These are phyloP conservation scores for Drosophila lacteicornis DNA, from an alignment of 1,140 invertebrate species.

Conservation along the genomic window DNA sequence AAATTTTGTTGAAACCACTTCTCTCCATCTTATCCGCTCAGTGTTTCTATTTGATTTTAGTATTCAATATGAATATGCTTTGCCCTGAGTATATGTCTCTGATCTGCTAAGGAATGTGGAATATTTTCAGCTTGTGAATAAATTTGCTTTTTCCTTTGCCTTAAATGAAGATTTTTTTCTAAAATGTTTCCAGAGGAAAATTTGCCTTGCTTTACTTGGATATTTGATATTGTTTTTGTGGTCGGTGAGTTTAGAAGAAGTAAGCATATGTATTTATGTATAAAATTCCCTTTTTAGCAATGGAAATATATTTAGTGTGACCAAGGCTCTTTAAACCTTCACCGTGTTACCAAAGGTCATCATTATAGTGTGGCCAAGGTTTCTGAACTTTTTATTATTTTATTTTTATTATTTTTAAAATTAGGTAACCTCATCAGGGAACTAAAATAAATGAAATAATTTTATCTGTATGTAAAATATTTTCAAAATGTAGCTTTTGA, in stretches of 20 bases:
- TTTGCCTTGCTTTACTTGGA: background rate
- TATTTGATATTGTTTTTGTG: conserved; percentile 22
- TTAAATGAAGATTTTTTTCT: background rate
- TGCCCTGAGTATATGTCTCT: conserved; percentile 4
- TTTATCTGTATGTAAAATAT: too few relatives aligned
- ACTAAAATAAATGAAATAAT: too few relatives aligned
- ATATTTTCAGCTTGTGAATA: conserved; percentile 6
- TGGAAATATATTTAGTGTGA: background rate
- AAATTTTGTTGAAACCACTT: conserved; percentile 65
- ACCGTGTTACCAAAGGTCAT: background rate
- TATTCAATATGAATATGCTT: conserved; percentile 44
- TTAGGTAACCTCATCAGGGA: too few relatives aligned
- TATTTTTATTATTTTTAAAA: too few relatives aligned
- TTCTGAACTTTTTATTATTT: background rate
- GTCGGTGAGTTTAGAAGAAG: background rate
- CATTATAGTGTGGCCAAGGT: background rate
- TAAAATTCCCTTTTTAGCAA: background rate
- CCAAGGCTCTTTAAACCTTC: too few relatives aligned
- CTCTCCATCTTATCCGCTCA: conserved; percentile 23
- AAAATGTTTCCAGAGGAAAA: conserved; percentile 9
- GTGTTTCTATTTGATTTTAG: conserved; percentile 29
- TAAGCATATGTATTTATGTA: background rate
- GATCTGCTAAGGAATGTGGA: background rate
- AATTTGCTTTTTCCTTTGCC: background rate
- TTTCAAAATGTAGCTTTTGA: too few relatives aligned